A percentile compares a stretch with the other conserved stretches of the same genome.
These are phyloP conservation scores for Spea hammondii DNA, from an alignment of 2,797 vertebrate genomes.

Conservation along the genomic window DNA sequence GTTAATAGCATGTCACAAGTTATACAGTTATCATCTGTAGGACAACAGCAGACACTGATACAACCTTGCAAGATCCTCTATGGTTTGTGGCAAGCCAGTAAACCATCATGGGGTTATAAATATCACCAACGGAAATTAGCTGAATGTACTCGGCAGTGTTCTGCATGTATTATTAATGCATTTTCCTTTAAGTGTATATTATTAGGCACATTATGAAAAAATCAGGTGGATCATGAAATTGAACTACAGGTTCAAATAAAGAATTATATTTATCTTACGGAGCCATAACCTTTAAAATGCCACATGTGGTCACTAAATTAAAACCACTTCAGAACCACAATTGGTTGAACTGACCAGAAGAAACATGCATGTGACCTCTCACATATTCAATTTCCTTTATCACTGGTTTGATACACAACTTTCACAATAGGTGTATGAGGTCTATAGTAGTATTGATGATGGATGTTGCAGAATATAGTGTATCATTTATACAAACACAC, in stretches of 20 bases:
- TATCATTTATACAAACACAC: not conserved
- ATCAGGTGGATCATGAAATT: conserved; percentile 13
- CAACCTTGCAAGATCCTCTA: conserved; percentile 29
- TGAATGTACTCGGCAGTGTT: conserved; percentile 19
- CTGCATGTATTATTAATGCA: conserved; percentile 15
- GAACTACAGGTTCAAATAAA: no score
- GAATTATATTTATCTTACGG: no score
- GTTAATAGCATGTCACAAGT: not conserved
- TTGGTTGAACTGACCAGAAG: no score
- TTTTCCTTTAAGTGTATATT: conserved; percentile 11
- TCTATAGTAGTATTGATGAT: no score
- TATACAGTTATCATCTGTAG: not conserved
- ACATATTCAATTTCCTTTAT: no score
- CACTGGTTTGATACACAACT: no score
- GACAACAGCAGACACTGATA: not conserved
- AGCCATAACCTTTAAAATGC: no score
- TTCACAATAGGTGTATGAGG: no score
- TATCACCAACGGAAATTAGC: conserved; percentile 19
- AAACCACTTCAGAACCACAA: no score
- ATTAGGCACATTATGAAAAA: conserved; percentile 24
- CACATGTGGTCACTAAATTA: no score
- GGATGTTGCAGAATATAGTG: no score
- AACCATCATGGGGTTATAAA: conserved; percentile 13
- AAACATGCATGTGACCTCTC: no score
- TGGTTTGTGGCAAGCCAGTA: conserved; percentile 4